Evolutionary conservation across 1,140 invertebrate species (phyloP).

Genomic region (Formica exsecta): DNA sequence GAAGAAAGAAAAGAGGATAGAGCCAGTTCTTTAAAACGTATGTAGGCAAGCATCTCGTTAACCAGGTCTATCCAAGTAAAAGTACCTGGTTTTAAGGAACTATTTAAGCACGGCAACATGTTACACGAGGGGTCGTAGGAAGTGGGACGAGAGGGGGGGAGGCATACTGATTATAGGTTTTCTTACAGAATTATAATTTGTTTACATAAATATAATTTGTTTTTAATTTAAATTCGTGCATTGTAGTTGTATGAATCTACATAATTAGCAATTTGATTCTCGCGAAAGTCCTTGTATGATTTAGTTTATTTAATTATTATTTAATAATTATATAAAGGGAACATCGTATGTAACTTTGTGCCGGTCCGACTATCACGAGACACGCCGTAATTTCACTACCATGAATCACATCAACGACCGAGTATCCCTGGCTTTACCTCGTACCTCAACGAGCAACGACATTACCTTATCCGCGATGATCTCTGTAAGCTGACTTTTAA

Average conservation of each 20-base stretch:
- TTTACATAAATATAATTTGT: no score
- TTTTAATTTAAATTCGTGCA: no score
- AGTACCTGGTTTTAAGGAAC: constrained; percentile 50
- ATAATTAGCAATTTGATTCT: constrained; percentile 6
- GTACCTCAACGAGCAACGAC: constrained; percentile 60
- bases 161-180: not conserved
- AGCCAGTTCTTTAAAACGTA: constrained; percentile 49
- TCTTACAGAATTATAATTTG: not conserved
- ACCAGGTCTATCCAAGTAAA: constrained; percentile 63
- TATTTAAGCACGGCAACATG: constrained; percentile 66
- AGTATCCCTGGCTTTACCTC: constrained; percentile 49
- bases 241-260: no score
- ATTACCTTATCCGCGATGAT: constrained; percentile 67
- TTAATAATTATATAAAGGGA: not conserved
- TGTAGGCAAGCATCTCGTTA: constrained; percentile 70
- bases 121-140: constrained; percentile 48
- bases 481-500: constrained; percentile 68
- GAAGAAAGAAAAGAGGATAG: constrained; percentile 11
- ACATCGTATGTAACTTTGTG: not conserved
- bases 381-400: constrained; percentile 59
- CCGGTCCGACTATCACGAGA: constrained; percentile 36
- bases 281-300: not conserved
- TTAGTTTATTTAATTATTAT: constrained; percentile 7
- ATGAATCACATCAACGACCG: constrained; percentile 68
- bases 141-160: not conserved